Conservation (phyloP, 2,113 vertebrate species). For the Paralichthys olivaceus region DNA sequence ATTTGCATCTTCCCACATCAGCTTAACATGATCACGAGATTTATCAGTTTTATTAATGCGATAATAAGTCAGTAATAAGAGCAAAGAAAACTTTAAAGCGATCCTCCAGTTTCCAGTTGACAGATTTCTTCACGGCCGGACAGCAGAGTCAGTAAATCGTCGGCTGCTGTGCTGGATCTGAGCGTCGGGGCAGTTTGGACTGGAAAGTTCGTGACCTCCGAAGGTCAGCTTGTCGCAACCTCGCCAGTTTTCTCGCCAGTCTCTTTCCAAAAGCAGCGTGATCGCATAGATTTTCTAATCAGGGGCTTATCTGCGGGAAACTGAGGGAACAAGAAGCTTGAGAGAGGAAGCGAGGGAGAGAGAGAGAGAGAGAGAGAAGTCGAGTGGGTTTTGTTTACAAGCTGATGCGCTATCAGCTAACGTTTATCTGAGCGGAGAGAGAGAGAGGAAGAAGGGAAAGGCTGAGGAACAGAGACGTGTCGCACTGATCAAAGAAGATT, state of each 20-base stretch:
- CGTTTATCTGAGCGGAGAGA: conserved; percentile 3
- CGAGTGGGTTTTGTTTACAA: conserved; percentile 13
- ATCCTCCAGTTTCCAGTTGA: no score
- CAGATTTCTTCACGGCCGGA: no score
- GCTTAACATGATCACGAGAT: background rate
- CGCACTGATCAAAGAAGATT: conserved; percentile 54
- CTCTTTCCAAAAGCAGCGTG: conserved; percentile 8
- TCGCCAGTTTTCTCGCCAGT: background rate
- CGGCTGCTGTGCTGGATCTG: background rate
- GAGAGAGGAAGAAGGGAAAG: conserved; percentile 39
- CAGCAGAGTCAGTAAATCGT: no score
- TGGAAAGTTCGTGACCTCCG: conserved; percentile 8
- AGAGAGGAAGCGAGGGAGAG: background rate
- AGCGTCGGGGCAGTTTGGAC: background rate
- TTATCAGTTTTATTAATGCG: background rate
- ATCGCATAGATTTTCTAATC: conserved; percentile 77
- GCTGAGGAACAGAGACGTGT: conserved; percentile 19
- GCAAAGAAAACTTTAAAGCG: no score
- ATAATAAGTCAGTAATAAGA: background rate
- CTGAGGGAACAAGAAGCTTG: background rate
- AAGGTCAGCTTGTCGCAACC: conserved; percentile 37
- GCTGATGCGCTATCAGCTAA: conserved; percentile 13
- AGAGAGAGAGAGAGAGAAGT: conserved; percentile 1
- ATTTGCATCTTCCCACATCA: background rate
- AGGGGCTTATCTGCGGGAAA: conserved; percentile 65